These are phyloP conservation scores for Piliocolobus tephrosceles DNA, from an alignment of 2,113 vertebrate species.

Conservation along the genomic window DNA sequence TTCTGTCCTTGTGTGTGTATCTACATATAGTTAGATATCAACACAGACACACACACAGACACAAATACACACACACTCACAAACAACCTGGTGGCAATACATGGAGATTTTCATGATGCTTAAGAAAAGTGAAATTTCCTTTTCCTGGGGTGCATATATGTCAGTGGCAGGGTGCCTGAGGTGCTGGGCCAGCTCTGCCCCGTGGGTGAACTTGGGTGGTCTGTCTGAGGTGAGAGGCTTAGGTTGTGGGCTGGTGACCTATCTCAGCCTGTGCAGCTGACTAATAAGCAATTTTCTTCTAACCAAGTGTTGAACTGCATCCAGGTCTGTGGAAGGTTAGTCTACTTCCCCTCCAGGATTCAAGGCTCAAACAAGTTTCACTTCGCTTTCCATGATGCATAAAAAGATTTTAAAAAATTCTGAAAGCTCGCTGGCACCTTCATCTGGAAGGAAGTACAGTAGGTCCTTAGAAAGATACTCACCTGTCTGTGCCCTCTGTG, in stretches of 20 bases:
- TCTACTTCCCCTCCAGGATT: neutral
- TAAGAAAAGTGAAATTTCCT: neutral
- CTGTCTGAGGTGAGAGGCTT: neutral
- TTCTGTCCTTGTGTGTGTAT: neutral
- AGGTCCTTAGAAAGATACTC: conserved; percentile 1
- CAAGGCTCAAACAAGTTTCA: conserved; percentile 50
- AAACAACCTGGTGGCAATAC: neutral
- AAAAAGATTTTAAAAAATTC: neutral
- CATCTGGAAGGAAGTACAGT: neutral
- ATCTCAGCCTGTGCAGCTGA: neutral
- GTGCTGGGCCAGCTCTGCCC: neutral
- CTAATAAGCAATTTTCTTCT: conserved; percentile 14
- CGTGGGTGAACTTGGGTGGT: neutral
- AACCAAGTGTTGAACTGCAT: neutral
- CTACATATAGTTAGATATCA: neutral
- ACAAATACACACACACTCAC: rapidly evolving
- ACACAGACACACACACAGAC: neutral
- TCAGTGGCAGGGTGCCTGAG: neutral
- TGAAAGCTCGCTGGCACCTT: conserved; percentile 29
- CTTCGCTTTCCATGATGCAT: conserved; percentile 44
- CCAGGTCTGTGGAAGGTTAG: neutral
- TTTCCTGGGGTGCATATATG: neutral
- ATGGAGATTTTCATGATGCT: neutral
- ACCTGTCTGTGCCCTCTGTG: neutral
- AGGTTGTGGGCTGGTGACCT: neutral